Base-by-base conservation (phyloP, 1,140 invertebrate species). In the Drosophila baimaii region DNA sequence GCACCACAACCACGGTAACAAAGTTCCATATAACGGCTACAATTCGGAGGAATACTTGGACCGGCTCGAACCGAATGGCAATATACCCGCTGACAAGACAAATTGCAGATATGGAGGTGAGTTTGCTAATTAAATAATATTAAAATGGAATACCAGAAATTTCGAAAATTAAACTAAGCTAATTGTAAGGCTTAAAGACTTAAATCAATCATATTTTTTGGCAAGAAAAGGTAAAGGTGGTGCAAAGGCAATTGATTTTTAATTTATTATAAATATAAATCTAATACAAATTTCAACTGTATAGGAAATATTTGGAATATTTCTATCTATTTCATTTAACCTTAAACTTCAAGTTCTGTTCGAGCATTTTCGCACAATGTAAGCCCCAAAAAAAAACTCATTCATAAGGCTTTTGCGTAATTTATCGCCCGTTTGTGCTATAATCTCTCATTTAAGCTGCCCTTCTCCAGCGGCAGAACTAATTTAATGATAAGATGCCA, bases 1-100 rank as follows among this genome's bases (percentile, higher is more conserved):
- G 57, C 83, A 91, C 62, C 91, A 92, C 74, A 92, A 91, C 80
- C 91, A 92, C 90, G 90, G 88, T 92, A 93, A 94, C 79, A 95
- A 96, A 93, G 93, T 96, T 91, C 94, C 95, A 73, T 97, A 97
- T 93, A 97, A 97, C 93, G 96, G 96, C 61, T 97, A 97, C 94
- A 92, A 92, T 79, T 97, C 96, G 55, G 96, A 97, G 88, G 96
- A 97, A 93, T 98, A 96, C 94, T 94, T 98, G 92, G 97, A 98
- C 93, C 94, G 96, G 89, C 94, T 97, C 79, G 97, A 97, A 93
- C 96, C 96, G 86, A 97, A 97, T 93, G 96, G 96, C 80, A 97
- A 97, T 92, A 96, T 96, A 93, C 94, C 95, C 88, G 92, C 90
- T 77, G 91, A 92, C 61, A 92, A 92, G 80, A 82, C 83, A 56